phyloP scores from a whole-genome alignment of 2,797 vertebrate species.

The Bradypus variegatus region DNA sequence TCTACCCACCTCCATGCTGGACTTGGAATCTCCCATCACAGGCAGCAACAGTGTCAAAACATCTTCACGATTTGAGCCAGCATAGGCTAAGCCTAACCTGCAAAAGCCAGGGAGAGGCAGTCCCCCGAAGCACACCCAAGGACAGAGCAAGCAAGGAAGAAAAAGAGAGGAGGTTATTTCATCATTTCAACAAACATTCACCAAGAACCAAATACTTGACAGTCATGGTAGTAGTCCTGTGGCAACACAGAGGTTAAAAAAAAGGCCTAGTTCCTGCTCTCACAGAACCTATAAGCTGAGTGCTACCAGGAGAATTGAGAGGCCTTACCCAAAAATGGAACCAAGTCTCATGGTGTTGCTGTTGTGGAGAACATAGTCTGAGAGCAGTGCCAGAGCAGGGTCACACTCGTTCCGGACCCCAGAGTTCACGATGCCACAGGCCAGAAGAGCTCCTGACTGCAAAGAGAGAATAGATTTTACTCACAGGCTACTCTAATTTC shows the following conservation, averaged over 20 bases:
- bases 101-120: slow-evolving; percentile 6
- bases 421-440: slow-evolving; percentile 97
- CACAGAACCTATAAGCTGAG: not conserved
- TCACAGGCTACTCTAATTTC: not conserved
- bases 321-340: slow-evolving; percentile 94
- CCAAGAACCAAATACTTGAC: not conserved
- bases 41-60: slow-evolving; percentile 94
- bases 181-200: not conserved
- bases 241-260: not conserved
- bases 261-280: not conserved
- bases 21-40: slow-evolving; percentile 98
- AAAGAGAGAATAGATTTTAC: slow-evolving; percentile 43
- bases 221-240: not conserved
- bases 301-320: not conserved
- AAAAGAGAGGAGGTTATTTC: not conserved
- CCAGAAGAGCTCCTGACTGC: slow-evolving; percentile 95
- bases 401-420: slow-evolving; percentile 98
- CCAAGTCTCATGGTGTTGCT: slow-evolving; percentile 98
- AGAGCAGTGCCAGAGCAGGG: slow-evolving; percentile 93
- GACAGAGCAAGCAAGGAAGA: not conserved
- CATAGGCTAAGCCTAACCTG: slow-evolving; percentile 95
- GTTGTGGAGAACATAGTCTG: slow-evolving; percentile 97
- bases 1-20: slow-evolving; percentile 92
- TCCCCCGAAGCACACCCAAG: not conserved
- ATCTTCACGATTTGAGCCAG: slow-evolving; percentile 96